A percentile compares a stretch with the other conserved stretches of the same genome.
Conservation (phyloP, 2,888 invertebrate genomes). For the Anagyrus pseudococci region DNA sequence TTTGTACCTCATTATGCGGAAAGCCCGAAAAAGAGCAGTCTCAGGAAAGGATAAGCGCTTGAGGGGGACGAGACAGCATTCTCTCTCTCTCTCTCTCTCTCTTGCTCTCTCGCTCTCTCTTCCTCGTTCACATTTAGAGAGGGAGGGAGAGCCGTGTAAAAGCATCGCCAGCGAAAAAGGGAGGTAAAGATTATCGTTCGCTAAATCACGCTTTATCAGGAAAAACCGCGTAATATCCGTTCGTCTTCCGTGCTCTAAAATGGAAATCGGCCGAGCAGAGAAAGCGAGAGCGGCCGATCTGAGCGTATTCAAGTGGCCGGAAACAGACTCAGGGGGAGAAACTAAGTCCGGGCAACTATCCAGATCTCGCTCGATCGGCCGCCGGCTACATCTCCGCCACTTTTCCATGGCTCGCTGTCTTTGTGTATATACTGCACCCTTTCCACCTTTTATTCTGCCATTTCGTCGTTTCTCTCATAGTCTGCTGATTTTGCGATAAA, state of each 20-base stretch:
- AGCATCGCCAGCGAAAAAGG: conserved; percentile 14
- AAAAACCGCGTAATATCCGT: conserved; percentile 39
- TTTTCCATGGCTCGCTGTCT: too few relatives aligned
- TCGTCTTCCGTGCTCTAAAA: conserved; percentile 32
- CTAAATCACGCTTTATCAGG: conserved; percentile 38
- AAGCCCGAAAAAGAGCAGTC: conserved; percentile 7
- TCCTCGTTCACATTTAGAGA: conserved; percentile 28
- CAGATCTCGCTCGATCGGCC: conserved; percentile 37
- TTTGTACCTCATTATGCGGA: conserved; percentile 32
- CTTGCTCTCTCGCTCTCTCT: too few relatives aligned
- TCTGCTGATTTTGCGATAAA: neutral
- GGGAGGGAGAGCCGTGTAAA: conserved; percentile 26
- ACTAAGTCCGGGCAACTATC: conserved; percentile 35
- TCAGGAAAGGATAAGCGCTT: conserved; percentile 1
- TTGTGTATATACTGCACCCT: too few relatives aligned
- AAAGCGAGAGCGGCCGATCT: neutral
- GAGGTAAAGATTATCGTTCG: conserved; percentile 37
- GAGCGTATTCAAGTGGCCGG: conserved; percentile 33
- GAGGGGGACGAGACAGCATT: too few relatives aligned
- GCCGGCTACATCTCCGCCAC: conserved; percentile 31
- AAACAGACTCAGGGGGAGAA: conserved; percentile 22
- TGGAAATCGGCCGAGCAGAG: conserved; percentile 32
- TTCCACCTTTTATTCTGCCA: conserved; percentile 25
- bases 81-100: too few relatives aligned
- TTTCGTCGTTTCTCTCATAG: conserved; percentile 3